Evolutionary conservation across 2,888 invertebrate genomes (phyloP).

Genomic region (Lithosia quadra): DNA sequence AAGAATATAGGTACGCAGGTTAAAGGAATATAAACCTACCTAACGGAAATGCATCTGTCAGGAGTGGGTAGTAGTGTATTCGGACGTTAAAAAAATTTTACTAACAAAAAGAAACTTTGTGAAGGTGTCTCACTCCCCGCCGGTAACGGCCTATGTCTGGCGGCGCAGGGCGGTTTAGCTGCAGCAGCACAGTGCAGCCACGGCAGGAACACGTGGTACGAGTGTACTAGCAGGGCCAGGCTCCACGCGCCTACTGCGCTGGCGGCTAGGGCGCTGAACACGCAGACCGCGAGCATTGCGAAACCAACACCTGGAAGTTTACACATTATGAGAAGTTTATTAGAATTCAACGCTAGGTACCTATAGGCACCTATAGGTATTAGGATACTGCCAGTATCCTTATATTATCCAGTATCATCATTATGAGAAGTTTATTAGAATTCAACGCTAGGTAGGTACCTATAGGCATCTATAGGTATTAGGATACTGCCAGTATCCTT

Average conservation of each 20-base stretch:
- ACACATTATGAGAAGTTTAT: background rate
- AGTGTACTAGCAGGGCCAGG: conserved; percentile 74
- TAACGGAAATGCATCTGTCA: no score
- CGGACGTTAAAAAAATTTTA: no score
- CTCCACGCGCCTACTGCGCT: conserved; percentile 74
- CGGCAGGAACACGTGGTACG: conserved; percentile 77
- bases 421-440: no score
- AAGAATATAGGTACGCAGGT: no score
- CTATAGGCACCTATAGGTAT: no score
- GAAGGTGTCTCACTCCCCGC: conserved; percentile 72
- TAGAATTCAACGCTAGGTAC: background rate
- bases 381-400: no score
- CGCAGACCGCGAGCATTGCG: conserved; percentile 71
- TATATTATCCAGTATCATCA: no score
- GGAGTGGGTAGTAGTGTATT: no score
- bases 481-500: no score
- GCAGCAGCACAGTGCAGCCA: conserved; percentile 81
- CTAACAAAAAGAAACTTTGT: conserved; percentile 80
- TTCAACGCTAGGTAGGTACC: no score
- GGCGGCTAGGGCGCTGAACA: conserved; percentile 69
- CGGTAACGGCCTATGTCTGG: conserved; percentile 73
- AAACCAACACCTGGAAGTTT: conserved; percentile 74
- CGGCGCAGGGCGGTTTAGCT: conserved; percentile 74
- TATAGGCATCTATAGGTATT: no score
- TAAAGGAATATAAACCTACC: no score